Percentiles rank a stretch among this genome's conserved stretches.
Evolutionary conservation across 2,797 vertebrate species (phyloP).

Genomic region (Lophotriccus pileatus): DNA sequence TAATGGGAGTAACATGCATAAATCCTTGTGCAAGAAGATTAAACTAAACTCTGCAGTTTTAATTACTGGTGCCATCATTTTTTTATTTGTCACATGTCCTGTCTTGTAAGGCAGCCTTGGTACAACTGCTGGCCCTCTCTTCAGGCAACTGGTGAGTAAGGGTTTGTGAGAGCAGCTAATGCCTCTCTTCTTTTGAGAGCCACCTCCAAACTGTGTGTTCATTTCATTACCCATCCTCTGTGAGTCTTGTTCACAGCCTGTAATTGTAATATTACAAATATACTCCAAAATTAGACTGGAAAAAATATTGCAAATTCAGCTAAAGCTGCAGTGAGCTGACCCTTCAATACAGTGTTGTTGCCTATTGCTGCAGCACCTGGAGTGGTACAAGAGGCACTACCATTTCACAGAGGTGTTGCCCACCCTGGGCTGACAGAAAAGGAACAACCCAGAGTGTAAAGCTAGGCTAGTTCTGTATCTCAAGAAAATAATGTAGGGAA

Average conservation of each 20-base stretch:
- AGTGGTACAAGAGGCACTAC: neutral
- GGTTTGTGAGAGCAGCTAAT: neutral
- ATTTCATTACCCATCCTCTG: neutral
- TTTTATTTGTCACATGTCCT: neutral
- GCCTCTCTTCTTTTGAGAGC: neutral
- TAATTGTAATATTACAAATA: neutral
- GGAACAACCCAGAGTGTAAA: neutral
- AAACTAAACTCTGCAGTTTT: neutral
- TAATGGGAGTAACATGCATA: constrained; percentile 12
- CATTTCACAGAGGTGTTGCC: neutral
- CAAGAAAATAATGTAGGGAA: neutral
- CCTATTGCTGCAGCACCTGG: neutral
- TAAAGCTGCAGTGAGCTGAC: neutral
- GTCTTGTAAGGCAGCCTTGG: neutral
- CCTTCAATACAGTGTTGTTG: neutral
- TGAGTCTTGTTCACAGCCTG: neutral
- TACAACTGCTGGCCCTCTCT: neutral
- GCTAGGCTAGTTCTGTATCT: neutral
- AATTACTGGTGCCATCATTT: neutral
- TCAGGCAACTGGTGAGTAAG: neutral
- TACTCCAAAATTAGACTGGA: neutral
- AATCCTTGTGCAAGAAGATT: neutral
- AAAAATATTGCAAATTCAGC: neutral
- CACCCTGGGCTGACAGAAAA: neutral
- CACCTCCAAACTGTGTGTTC: neutral